A percentile compares a stretch with the other conserved stretches of the same genome.
These are phyloP conservation scores for Conus canariensis DNA, from an alignment of 2,888 invertebrate species.

Conservation along the genomic window DNA sequence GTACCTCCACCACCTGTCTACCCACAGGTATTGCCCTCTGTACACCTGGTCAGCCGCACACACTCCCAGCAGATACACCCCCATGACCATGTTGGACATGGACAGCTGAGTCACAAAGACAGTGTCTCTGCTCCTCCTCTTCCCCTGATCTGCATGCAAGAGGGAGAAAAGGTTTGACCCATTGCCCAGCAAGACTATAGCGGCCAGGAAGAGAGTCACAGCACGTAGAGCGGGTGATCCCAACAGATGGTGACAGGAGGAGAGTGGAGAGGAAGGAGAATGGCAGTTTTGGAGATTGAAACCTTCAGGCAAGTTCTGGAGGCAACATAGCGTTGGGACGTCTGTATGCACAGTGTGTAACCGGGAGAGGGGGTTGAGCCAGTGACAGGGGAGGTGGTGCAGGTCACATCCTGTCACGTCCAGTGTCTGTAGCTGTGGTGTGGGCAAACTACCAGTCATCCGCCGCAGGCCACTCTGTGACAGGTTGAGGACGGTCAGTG, in stretches of 20 bases:
- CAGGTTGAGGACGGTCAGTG: neutral
- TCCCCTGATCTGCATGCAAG: neutral
- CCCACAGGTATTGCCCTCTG: neutral
- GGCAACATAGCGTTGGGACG: neutral
- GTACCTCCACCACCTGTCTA: conserved; percentile 13
- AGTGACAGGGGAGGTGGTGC: neutral
- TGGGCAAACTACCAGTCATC: neutral
- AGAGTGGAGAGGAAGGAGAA: neutral
- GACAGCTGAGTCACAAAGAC: neutral
- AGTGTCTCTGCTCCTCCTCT: neutral
- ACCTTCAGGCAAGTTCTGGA: neutral
- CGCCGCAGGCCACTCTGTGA: neutral
- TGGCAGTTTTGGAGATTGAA: neutral
- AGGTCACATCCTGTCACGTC: neutral
- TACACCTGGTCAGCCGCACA: conserved; percentile 12
- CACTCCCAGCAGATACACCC: neutral
- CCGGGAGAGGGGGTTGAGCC: neutral
- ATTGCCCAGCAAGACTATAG: neutral
- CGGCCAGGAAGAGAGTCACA: neutral
- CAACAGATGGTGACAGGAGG: conserved; percentile 9
- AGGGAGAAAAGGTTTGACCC: neutral
- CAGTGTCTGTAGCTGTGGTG: neutral
- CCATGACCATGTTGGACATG: neutral
- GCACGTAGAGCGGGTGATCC: neutral
- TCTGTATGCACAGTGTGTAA: neutral